Conservation (phyloP, 2,113 vertebrate species). For the Hippocampus comes region DNA sequence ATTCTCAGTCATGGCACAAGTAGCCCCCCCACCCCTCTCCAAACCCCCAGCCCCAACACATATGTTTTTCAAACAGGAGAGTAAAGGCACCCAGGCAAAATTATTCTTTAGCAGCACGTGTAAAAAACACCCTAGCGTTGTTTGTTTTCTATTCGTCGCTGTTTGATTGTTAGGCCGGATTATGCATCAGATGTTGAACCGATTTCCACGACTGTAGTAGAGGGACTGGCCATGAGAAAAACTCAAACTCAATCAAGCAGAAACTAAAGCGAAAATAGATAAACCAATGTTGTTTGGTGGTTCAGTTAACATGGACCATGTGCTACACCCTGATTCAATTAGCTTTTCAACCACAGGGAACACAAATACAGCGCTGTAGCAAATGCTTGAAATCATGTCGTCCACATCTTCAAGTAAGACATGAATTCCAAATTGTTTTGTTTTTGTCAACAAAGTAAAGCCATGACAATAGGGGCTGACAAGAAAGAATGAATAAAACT, state of each 20-base stretch:
- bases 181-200: not conserved
- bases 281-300: no score
- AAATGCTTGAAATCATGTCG: not conserved
- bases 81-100: slow-evolving; percentile 68
- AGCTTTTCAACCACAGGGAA: not conserved
- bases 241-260: not conserved
- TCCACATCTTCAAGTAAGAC: not conserved
- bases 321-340: not conserved
- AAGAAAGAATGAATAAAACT: not conserved
- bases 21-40: slow-evolving; percentile 22
- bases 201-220: not conserved
- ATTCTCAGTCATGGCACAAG: slow-evolving; percentile 65
- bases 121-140: slow-evolving; percentile 57
- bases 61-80: slow-evolving; percentile 65
- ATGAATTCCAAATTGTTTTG: no score
- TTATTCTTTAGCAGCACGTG: slow-evolving; percentile 61
- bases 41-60: slow-evolving; percentile 16
- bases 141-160: slow-evolving; percentile 44
- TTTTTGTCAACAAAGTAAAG: not conserved
- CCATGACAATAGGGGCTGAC: not conserved
- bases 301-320: not conserved
- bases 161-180: not conserved
- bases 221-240: not conserved
- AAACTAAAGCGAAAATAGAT: not conserved
- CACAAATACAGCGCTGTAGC: not conserved